A percentile compares a stretch with the other conserved stretches of the same genome.
phyloP scores from a whole-genome alignment of 2,113 vertebrate genomes.

The Xenopus laevis region DNA sequence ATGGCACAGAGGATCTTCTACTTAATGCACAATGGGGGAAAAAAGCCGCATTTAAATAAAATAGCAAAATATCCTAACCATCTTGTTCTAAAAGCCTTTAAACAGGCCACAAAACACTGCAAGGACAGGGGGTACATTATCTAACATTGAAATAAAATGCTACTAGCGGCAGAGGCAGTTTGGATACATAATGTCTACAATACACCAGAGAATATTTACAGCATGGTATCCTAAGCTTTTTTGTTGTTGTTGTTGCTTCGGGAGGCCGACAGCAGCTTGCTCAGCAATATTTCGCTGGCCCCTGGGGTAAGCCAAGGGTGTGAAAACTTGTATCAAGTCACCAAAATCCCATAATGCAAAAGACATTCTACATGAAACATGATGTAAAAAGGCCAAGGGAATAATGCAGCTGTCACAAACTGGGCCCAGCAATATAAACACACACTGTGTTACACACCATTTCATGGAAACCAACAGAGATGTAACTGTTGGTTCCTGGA shows the following conservation, averaged over 20 bases:
- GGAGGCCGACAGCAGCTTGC: neutral
- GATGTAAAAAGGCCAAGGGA: constrained; percentile 1
- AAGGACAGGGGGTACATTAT: constrained; percentile 57
- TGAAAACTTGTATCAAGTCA: neutral
- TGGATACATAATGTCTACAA: constrained; percentile 4
- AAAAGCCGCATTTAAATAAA: constrained; percentile 18
- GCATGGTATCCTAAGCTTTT: neutral
- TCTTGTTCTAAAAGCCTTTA: constrained; percentile 62
- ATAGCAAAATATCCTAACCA: constrained; percentile 21
- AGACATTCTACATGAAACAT: neutral
- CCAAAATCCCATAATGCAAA: constrained; percentile 20
- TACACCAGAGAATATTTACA: constrained; percentile 21
- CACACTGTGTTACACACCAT: too few relatives aligned
- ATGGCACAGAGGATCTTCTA: constrained; percentile 22
- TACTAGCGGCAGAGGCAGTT: constrained; percentile 27
- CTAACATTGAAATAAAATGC: constrained; percentile 62
- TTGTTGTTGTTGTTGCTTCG: neutral
- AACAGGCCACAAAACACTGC: constrained; percentile 73
- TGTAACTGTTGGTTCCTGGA: neutral
- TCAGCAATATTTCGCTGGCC: constrained; percentile 8
- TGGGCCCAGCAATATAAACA: too few relatives aligned
- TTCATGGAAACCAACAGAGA: neutral
- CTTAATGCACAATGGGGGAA: constrained; percentile 10
- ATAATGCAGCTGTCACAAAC: neutral
- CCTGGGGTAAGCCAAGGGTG: neutral